Base-by-base conservation (phyloP, 2,888 invertebrate species). In the Drosophila setosimentum region DNA sequence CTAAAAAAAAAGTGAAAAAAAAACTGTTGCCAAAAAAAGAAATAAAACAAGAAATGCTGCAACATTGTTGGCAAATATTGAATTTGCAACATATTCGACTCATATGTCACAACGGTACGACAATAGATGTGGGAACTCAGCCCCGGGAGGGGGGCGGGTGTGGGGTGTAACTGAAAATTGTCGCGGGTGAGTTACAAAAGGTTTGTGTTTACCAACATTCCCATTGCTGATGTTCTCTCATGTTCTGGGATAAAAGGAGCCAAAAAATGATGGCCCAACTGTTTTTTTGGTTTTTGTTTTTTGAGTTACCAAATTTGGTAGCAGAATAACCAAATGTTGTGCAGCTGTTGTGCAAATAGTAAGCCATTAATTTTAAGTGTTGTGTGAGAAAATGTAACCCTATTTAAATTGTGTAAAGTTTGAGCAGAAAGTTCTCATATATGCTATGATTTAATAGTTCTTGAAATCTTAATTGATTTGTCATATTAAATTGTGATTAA, bases 11-110 rank as follows among this genome's bases (percentile, higher is more conserved):
- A 45, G 6, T 16, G 16, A 49, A 27, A 57, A 68, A 61, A 60
- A 21, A 35, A 51, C 53, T 66, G 49, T 66, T 71, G 61, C 68
- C 72, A 80, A 83, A 81, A 80, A 80, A 72, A 40, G 60, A 54
- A 50, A 65, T 63, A 78, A 68, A 79, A 76, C 59, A 80, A 78
- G 82, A 78, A 89, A 78, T 58, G 65, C 83, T 88, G 88, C 85
- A 86, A 92, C 92, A 91, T 92, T 91, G 92, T 90, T 87, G 85
- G 92, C 89, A 92, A 92, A 92, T 92, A 92, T 92, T 92, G 92
- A 92, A 91, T 91, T 91, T 91, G 91, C 92, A 91, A 91, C 91
- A 92, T 91, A 89, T 89, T 91, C 92, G 91, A 83, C 83, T 86
- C 91, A 89, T 82, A 80, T 90, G 91, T 86, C 85, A 90, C 80